These are phyloP conservation scores for Piprites chloris DNA, from an alignment of 2,113 vertebrate species.

Conservation along the genomic window DNA sequence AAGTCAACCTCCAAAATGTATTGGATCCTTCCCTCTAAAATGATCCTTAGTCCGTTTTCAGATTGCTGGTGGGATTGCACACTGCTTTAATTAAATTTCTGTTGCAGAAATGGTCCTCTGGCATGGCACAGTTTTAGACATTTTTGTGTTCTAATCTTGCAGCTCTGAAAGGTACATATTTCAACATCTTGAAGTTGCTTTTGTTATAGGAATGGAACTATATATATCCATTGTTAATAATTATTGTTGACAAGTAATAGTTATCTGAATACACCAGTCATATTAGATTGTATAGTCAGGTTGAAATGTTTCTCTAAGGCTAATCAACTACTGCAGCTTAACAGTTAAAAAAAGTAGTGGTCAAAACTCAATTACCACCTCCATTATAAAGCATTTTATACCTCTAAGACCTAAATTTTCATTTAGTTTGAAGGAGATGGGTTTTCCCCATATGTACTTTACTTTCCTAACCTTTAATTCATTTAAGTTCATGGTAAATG, in stretches of 20 bases:
- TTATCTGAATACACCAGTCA: conserved; percentile 71
- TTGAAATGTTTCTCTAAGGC: conserved; percentile 67
- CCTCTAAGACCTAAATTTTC: conserved; percentile 36
- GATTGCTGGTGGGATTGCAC: conserved; percentile 56
- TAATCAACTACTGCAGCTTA: conserved; percentile 50
- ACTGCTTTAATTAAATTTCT: conserved; percentile 60
- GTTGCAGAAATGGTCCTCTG: conserved; percentile 65
- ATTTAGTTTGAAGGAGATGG: conserved; percentile 53
- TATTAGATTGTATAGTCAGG: conserved; percentile 69
- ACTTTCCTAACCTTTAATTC: conserved; percentile 31
- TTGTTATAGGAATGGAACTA: conserved; percentile 78
- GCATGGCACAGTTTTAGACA: conserved; percentile 68
- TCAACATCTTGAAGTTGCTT: conserved; percentile 71
- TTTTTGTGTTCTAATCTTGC: conserved; percentile 68
- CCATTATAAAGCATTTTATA: conserved; percentile 59
- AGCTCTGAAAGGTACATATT: conserved; percentile 70
- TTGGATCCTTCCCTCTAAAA: conserved; percentile 38
- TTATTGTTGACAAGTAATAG: conserved; percentile 76
- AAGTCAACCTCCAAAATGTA: conserved; percentile 37
- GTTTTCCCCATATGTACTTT: conserved; percentile 17
- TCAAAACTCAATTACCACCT: conserved; percentile 62
- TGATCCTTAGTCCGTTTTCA: conserved; percentile 18
- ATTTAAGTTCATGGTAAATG: conserved; percentile 34
- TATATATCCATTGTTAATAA: conserved; percentile 78
- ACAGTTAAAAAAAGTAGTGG: conserved; percentile 44